Percentiles rank a stretch among this genome's conserved stretches.
phyloP scores from a whole-genome alignment of 2,888 invertebrate genomes.

The Halocaridina rubra region DNA sequence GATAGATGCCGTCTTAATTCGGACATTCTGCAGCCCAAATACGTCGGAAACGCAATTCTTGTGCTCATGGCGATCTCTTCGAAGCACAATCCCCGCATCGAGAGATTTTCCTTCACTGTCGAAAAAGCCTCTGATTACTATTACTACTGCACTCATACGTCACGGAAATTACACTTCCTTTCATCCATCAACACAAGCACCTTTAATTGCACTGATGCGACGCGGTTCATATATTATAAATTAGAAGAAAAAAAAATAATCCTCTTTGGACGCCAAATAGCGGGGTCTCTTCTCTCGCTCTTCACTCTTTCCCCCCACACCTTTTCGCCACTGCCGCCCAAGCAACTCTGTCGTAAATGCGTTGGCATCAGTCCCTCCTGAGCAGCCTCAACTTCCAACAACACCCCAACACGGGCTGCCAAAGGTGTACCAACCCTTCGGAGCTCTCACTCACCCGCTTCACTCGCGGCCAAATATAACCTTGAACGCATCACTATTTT shows the following conservation, averaged over 20 bases:
- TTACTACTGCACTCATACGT: background rate
- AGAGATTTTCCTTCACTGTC: background rate
- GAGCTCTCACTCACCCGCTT: too few relatives aligned
- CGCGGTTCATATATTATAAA: too few relatives aligned
- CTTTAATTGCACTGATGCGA: too few relatives aligned
- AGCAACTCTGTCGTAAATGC: background rate
- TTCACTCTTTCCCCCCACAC: too few relatives aligned
- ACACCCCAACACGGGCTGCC: background rate
- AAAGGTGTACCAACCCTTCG: background rate
- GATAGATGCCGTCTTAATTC: slow-evolving; percentile 9
- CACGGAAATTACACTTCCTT: background rate
- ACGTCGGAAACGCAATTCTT: slow-evolving; percentile 17
- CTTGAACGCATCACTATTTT: too few relatives aligned
- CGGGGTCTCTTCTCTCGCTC: too few relatives aligned
- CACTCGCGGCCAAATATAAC: too few relatives aligned
- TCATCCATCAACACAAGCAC: too few relatives aligned
- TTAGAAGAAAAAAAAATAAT: too few relatives aligned
- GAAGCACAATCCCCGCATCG: slow-evolving; percentile 27
- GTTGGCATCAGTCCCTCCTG: background rate
- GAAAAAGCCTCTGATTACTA: background rate
- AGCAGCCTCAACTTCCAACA: background rate
- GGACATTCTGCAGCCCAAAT: slow-evolving; percentile 27
- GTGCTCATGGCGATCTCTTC: slow-evolving; percentile 34
- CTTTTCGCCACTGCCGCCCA: background rate
- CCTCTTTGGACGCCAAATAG: too few relatives aligned